phyloP scores from a whole-genome alignment of 2,113 vertebrate species.

The Sarotherodon lohbergeri region DNA sequence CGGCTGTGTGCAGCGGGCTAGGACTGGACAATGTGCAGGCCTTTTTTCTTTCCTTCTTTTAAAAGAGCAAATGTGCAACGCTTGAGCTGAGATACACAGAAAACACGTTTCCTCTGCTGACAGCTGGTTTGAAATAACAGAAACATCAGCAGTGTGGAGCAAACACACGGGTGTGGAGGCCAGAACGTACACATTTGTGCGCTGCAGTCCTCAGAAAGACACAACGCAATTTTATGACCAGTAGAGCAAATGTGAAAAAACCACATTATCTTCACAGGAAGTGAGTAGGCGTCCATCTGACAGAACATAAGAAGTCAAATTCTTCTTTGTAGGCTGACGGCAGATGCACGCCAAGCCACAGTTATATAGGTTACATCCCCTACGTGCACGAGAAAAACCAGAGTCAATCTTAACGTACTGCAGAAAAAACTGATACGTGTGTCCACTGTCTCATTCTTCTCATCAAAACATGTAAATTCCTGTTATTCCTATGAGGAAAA shows the following conservation, averaged over 20 bases:
- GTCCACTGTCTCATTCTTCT: background rate
- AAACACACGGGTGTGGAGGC: background rate
- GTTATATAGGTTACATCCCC: background rate
- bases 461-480: background rate
- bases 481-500: background rate
- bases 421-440: background rate
- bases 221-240: background rate
- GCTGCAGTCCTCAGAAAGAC: background rate
- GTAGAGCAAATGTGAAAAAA: background rate
- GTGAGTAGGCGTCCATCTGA: slow-evolving; percentile 21
- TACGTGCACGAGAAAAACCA: background rate
- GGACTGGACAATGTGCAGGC: background rate
- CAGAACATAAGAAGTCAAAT: background rate
- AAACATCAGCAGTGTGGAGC: background rate
- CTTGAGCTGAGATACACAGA: slow-evolving; percentile 3
- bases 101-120: background rate
- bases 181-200: background rate
- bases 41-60: background rate
- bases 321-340: background rate
- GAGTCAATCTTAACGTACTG: background rate
- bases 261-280: slow-evolving; percentile 34
- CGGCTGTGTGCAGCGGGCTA: background rate
- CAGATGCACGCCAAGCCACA: background rate
- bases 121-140: background rate
- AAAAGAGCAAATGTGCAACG: slow-evolving; percentile 4